Evolutionary conservation across 2,797 vertebrate genomes (phyloP).

Genomic region (Pygocentrus nattereri): DNA sequence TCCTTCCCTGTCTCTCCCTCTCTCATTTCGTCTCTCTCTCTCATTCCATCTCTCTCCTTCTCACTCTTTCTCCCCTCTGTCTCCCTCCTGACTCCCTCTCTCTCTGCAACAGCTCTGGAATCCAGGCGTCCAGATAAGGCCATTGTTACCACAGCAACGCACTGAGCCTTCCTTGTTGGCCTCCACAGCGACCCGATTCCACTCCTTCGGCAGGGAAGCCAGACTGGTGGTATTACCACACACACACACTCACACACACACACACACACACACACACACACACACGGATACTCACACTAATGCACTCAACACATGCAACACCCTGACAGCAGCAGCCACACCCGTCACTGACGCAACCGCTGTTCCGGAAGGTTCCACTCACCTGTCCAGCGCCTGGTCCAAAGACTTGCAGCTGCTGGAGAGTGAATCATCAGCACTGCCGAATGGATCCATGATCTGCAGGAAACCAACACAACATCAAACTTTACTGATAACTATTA

Average conservation of each 20-base stretch:
- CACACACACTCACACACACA: slow-evolving; percentile 27
- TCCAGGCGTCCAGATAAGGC: slow-evolving; percentile 75
- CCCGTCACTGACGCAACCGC: neutral
- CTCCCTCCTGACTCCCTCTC: too few relatives aligned
- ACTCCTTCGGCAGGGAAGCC: slow-evolving; percentile 48
- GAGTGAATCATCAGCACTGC: slow-evolving; percentile 85
- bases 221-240: neutral
- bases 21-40: slow-evolving; percentile 37
- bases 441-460: slow-evolving; percentile 89
- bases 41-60: slow-evolving; percentile 20
- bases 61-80: slow-evolving; percentile 36
- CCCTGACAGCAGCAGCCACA: neutral
- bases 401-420: slow-evolving; percentile 92
- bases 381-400: slow-evolving; percentile 93
- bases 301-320: too few relatives aligned
- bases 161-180: slow-evolving; percentile 53
- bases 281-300: too few relatives aligned
- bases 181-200: slow-evolving; percentile 63
- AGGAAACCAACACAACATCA: slow-evolving; percentile 22
- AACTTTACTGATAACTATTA: neutral
- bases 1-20: slow-evolving; percentile 45
- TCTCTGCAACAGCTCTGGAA: slow-evolving; percentile 69
- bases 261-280: slow-evolving; percentile 37
- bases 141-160: slow-evolving; percentile 69
- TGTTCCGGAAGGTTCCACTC: slow-evolving; percentile 57